Base-by-base conservation (phyloP, 2,113 vertebrate genomes). In the Triplophysa rosa region DNA sequence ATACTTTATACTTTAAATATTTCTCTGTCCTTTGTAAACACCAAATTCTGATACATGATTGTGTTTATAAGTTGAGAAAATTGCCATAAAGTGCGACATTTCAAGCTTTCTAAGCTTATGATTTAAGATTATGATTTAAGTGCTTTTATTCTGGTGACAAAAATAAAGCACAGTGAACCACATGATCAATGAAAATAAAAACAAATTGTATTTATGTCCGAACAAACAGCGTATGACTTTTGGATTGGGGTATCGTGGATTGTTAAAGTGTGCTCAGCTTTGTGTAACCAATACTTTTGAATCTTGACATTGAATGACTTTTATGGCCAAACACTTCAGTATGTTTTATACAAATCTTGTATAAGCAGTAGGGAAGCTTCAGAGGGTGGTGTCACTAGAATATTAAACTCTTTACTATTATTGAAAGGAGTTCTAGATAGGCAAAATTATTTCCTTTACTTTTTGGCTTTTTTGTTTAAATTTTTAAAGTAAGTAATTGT, bases 211-310 rank as follows among this genome's bases (percentile, higher is more conserved):
- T 47, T 11, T 47, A 13, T 54, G 33, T 56, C 24, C 29, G 24
- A 71, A 71, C 68, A 58, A 58, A 14, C 52, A 37, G 49, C 26
- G 8, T 56, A 71, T 71, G 68, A 71, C 52, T 52, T 21, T 40
- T 71, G 54, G 6, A 26, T 58, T 0, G 12, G 11, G 26, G 0
- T 37, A 37, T 37, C 33, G 7, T 58, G 19, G 68, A 71, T 71
- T 71, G 19, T 13, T 21, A 23, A 71, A 58, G 52, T 71, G 52
- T 71, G 56, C 29, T 71, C 14, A 49, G 19, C 26, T 52, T 17
- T 56, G 16, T n/a, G 29, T 56, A 69, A 70, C 24, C 49, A 54
- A n/a, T 71, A 14, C 10, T 37, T 40, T 58, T 58, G 6, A 71
- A 23, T 19, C 29, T 58, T 71, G 69, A 56, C 52, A 71, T 40